These are phyloP conservation scores for Lithophane socia DNA, from an alignment of 2,888 invertebrate genomes.

Conservation along the genomic window DNA sequence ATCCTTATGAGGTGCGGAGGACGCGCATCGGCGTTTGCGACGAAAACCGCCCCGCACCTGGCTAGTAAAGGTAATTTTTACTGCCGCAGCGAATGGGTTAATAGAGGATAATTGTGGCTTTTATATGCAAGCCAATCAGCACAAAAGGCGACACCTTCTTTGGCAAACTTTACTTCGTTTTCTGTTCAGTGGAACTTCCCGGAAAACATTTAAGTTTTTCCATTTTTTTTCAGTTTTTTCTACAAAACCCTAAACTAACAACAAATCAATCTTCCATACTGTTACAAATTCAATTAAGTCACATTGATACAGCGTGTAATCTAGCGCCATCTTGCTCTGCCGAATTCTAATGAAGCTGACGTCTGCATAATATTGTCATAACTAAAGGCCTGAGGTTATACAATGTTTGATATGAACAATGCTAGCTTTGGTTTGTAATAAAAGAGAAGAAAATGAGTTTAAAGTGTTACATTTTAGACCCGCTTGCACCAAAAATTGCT, in stretches of 20 bases:
- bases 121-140: background rate
- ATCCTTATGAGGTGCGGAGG: too few relatives aligned
- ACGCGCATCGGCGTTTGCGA: too few relatives aligned
- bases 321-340: slow-evolving; percentile 77
- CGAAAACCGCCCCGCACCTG: too few relatives aligned
- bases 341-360: slow-evolving; percentile 81
- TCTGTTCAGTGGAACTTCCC: background rate
- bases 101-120: too few relatives aligned
- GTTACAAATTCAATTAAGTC: slow-evolving; percentile 64
- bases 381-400: slow-evolving; percentile 51
- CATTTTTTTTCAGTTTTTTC: background rate
- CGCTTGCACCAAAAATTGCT: background rate
- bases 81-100: too few relatives aligned
- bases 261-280: slow-evolving; percentile 21
- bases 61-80: too few relatives aligned
- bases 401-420: slow-evolving; percentile 28
- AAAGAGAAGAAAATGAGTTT: slow-evolving; percentile 8
- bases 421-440: slow-evolving; percentile 28
- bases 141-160: background rate
- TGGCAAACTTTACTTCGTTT: background rate
- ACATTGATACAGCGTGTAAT: slow-evolving; percentile 72
- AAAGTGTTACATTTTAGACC: background rate
- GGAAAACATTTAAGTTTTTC: background rate
- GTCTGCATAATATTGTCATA: slow-evolving; percentile 78
- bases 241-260: background rate